Conservation (phyloP, 2,113 vertebrate genomes). For the Eurystomus gularis region DNA sequence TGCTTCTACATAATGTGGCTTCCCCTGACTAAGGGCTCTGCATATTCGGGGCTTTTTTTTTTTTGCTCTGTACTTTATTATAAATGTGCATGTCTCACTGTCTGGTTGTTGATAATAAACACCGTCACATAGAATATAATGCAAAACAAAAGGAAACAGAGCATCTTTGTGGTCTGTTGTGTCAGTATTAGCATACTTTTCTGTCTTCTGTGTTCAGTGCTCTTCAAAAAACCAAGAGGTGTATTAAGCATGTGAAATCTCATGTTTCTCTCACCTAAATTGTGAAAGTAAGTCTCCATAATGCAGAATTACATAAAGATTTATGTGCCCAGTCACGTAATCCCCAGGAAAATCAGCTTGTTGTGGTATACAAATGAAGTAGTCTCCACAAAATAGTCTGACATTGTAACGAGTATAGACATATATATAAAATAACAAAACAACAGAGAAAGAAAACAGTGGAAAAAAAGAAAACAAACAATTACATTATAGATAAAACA, state of each 20-base stretch:
- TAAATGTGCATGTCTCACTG: background rate
- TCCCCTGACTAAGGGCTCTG: background rate
- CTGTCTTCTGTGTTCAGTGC: background rate
- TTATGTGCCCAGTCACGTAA: background rate
- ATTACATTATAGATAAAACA: background rate
- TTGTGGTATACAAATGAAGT: constrained; percentile 34
- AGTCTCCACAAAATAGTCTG: background rate
- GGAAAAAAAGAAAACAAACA: background rate
- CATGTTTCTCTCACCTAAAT: background rate
- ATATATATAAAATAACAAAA: background rate
- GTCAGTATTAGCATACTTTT: background rate
- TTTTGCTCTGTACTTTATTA: background rate
- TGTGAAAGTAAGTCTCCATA: background rate
- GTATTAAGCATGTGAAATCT: background rate
- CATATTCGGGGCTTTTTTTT: background rate
- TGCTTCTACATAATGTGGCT: background rate
- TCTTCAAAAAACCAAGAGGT: background rate
- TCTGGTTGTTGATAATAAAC: background rate
- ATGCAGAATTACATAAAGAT: constrained; percentile 46
- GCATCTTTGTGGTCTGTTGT: background rate
- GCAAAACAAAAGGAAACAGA: constrained; percentile 26
- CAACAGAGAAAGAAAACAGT: background rate
- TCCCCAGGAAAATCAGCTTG: constrained; percentile 49
- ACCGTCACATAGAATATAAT: background rate
- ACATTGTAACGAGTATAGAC: background rate